A percentile compares a stretch with the other conserved stretches of the same genome.
Evolutionary conservation across 2,113 vertebrate species (phyloP).

Genomic region (Eleginops maclovinus): DNA sequence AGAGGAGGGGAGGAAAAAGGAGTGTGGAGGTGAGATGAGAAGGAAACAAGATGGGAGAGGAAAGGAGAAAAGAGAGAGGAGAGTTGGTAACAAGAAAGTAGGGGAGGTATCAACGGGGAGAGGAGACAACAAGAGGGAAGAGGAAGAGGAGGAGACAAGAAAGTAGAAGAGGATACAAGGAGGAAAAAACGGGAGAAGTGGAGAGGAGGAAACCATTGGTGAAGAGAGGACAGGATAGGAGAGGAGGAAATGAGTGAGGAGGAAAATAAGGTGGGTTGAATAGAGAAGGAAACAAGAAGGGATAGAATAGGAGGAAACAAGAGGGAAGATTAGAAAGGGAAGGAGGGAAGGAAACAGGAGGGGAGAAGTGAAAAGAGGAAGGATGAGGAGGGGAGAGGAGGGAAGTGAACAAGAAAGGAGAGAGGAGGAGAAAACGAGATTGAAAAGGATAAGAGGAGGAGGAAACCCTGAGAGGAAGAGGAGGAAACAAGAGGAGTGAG

Average conservation of each 20-base stretch:
- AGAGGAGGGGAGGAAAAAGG: neutral
- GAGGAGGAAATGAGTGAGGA: neutral
- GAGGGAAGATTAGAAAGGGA: neutral
- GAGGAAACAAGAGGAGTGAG: neutral
- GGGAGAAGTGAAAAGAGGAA: neutral
- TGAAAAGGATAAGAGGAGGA: neutral
- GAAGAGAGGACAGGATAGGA: neutral
- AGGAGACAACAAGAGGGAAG: slow-evolving; percentile 3
- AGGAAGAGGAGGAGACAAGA: neutral
- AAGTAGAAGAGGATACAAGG: neutral
- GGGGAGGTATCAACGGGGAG: neutral
- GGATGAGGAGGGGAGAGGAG: slow-evolving; percentile 6
- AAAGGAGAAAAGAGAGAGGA: neutral
- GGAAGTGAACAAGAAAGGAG: neutral
- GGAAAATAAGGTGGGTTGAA: neutral
- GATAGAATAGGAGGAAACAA: no score
- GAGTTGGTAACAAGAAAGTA: neutral
- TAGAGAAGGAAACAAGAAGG: neutral
- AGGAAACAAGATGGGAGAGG: neutral
- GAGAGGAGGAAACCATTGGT: neutral
- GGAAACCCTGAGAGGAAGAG: neutral
- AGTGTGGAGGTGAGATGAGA: neutral
- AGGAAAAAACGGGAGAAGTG: neutral
- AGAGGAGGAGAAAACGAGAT: neutral
- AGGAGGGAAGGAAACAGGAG: neutral